Base-by-base conservation (phyloP, 2,113 vertebrate species). In the Neolamprologus kungweensis region DNA sequence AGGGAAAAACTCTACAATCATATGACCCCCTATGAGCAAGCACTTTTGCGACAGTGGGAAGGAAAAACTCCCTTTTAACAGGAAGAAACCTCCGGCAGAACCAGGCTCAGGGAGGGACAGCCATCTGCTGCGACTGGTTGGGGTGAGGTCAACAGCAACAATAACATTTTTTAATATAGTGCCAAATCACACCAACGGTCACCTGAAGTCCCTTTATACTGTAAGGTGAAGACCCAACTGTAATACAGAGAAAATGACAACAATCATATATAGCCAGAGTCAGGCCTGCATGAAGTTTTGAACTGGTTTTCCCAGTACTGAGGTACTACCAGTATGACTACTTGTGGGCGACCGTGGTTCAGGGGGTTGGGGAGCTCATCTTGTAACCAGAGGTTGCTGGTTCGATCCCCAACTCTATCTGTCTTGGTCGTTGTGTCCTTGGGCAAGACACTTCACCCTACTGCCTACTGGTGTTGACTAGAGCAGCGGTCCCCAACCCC, bases 271-370 rank as follows among this genome's bases (percentile, higher is more conserved):
- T 4, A 33, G 6, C 60, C 5, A n/a, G 16, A 63, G 63, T 42
- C 37, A 40, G 12, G 63, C 63, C 35, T 40, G 7, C 7, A 9
- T 42, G 65, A 42, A 65, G n/a, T 31, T 7, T 31, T 7, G 31
- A 31, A 31, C 31, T 31, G n/a, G 65, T 40, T 71, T 40, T 71
- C 65, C 35, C 5, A 23, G 65, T 71, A 42, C 37, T 42, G 3
- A 42, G n/a, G 7, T 9, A 16, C 65, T 71, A 42, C 63, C 1
- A 1, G n/a, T 71, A 40, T 1, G 0, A 6, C 7, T 13, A 19
- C 57, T 60, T 17, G 8, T 31, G 2, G 8, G 57, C 1, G 1
- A 4, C 26, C 2, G 8, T 31, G 26, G 1, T 60, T 31, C 57
- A 1, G 14, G 57, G 8, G 0, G 14, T 31, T 31, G 14, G 5